Evolutionary conservation across 2,797 vertebrate genomes (phyloP).

Genomic region (Melanotaenia trifasciata): DNA sequence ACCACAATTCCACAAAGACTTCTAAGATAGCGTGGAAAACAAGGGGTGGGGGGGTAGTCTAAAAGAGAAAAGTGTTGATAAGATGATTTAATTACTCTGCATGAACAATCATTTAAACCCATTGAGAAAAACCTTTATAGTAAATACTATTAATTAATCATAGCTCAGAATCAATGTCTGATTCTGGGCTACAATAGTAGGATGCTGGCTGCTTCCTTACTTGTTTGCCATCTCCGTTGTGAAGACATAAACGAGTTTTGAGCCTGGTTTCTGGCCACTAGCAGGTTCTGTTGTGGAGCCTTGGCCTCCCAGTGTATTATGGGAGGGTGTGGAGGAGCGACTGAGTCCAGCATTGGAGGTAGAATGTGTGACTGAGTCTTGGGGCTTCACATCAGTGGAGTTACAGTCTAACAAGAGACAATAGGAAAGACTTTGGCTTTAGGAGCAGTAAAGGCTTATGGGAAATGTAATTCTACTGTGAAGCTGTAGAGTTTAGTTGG

Average conservation of each 20-base stretch:
- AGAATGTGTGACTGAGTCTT: conserved; percentile 93
- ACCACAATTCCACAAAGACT: conserved; percentile 31
- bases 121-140: not conserved
- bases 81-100: not conserved
- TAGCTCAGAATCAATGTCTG: not conserved
- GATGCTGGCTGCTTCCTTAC: conserved; percentile 81
- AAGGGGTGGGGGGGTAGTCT: not conserved
- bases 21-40: not conserved
- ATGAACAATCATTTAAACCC: not conserved
- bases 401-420: conserved; percentile 89
- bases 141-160: conserved; percentile 23
- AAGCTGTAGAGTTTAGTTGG: conserved; percentile 34
- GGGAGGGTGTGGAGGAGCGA: conserved; percentile 95
- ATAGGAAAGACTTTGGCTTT: conserved; percentile 17
- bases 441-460: conserved; percentile 34
- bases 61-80: not conserved
- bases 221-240: conserved; percentile 99
- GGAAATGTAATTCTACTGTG: conserved; percentile 40
- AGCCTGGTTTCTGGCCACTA: conserved; percentile 91
- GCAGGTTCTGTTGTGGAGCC: conserved; percentile 89
- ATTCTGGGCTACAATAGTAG: not conserved
- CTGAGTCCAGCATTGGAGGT: conserved; percentile 91
- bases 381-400: conserved; percentile 94
- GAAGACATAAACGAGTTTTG: conserved; percentile 98
- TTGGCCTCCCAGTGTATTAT: conserved; percentile 88